phyloP scores from a whole-genome alignment of 1,140 invertebrate genomes.

The Pararge aegeria region DNA sequence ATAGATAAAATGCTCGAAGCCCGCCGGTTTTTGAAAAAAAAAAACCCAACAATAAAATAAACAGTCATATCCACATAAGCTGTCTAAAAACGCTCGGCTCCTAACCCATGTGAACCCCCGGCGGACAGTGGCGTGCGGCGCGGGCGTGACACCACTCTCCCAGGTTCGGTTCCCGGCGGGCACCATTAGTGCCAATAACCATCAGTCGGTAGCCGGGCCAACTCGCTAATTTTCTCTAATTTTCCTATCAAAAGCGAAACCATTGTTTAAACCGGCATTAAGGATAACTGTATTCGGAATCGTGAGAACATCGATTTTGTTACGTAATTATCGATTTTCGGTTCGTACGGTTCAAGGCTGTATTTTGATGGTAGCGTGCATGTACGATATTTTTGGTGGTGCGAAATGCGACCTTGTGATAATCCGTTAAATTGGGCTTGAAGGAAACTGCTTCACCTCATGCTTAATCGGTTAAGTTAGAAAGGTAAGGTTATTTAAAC shows the following conservation, averaged over 20 bases:
- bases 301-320: constrained; percentile 63
- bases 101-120: constrained; percentile 51
- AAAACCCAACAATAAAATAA: background rate
- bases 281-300: constrained; percentile 54
- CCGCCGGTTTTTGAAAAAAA: no score
- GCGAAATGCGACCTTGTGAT: constrained; percentile 41
- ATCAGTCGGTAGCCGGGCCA: constrained; percentile 64
- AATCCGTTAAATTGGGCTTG: constrained; percentile 22
- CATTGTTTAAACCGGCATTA: constrained; percentile 39
- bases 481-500: constrained; percentile 9
- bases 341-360: constrained; percentile 20
- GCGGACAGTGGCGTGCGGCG: constrained; percentile 46
- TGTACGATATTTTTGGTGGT: constrained; percentile 22
- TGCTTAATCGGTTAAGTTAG: constrained; percentile 8
- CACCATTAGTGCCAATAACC: constrained; percentile 73
- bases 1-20: no score
- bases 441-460: constrained; percentile 25
- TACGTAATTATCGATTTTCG: constrained; percentile 62
- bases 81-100: constrained; percentile 27
- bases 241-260: constrained; percentile 74
- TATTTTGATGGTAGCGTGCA: constrained; percentile 20
- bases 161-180: constrained; percentile 59
- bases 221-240: constrained; percentile 75
- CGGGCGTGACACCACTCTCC: constrained; percentile 59
- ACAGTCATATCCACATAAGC: constrained; percentile 9